These are phyloP conservation scores for Lissonota sp. DNA, from an alignment of 2,888 invertebrate genomes.

Conservation along the genomic window DNA sequence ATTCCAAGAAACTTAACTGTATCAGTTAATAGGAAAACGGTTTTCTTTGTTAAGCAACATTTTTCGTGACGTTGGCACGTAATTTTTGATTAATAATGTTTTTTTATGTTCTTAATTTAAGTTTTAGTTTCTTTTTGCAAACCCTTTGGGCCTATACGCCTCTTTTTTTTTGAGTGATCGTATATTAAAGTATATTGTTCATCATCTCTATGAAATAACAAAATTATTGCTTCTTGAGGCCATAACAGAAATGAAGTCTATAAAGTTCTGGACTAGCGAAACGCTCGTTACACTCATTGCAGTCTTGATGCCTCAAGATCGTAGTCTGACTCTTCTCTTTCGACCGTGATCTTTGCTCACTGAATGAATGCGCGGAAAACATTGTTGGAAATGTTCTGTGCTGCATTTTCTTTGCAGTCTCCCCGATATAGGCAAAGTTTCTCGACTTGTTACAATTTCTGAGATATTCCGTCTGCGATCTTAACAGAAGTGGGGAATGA, in stretches of 20 bases:
- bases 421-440: constrained; percentile 27
- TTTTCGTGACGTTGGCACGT: too few species aligned
- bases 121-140: too few species aligned
- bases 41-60: too few species aligned
- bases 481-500: constrained; percentile 64
- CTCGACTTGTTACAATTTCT: constrained; percentile 72
- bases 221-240: constrained; percentile 66
- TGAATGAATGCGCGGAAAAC: constrained; percentile 3
- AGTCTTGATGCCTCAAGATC: constrained; percentile 52
- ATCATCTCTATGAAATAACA: too few species aligned
- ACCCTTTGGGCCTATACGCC: too few species aligned
- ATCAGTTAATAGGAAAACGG: too few species aligned
- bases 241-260: constrained; percentile 73
- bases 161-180: too few species aligned
- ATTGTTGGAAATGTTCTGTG: constrained; percentile 31
- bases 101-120: too few species aligned
- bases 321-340: not conserved
- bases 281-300: constrained; percentile 72
- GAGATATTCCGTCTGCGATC: constrained; percentile 72
- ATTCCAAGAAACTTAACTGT: too few species aligned
- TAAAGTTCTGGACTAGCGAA: constrained; percentile 74
- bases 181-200: too few species aligned
- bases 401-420: constrained; percentile 30
- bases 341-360: not conserved
- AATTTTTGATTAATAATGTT: too few species aligned